These are phyloP conservation scores for Panzeria rudis DNA, from an alignment of 2,888 invertebrate species.

Conservation along the genomic window DNA sequence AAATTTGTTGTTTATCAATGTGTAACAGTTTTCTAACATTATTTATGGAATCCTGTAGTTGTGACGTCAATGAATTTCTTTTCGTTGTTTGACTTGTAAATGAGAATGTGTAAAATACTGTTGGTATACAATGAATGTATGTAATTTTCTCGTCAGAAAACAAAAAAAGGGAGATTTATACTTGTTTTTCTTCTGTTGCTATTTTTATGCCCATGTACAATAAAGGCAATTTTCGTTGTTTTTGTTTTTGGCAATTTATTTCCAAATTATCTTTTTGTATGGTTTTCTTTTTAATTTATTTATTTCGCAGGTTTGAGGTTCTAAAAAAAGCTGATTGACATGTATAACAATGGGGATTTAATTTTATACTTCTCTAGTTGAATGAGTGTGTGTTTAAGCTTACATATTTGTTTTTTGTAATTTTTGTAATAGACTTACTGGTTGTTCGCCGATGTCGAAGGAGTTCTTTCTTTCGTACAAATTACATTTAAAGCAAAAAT, in stretches of 20 bases:
- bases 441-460: no score
- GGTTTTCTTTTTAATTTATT: slow-evolving; percentile 11
- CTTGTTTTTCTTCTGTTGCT: slow-evolving; percentile 38
- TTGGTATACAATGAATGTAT: background rate
- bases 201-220: slow-evolving; percentile 49
- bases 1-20: background rate
- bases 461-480: no score
- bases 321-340: slow-evolving; percentile 27
- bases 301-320: slow-evolving; percentile 32
- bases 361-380: slow-evolving; percentile 2
- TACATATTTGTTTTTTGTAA: background rate
- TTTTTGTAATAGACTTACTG: background rate
- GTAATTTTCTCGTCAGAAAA: slow-evolving; percentile 15
- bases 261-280: background rate
- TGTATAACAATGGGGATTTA: slow-evolving; percentile 6
- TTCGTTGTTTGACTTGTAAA: background rate
- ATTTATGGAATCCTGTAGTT: slow-evolving; percentile 35
- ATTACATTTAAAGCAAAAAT: no score
- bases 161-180: slow-evolving; percentile 28
- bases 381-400: background rate
- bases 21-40: background rate
- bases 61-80: slow-evolving; percentile 64
- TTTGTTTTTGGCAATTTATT: slow-evolving; percentile 3
- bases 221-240: background rate
- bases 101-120: background rate